Conservation (phyloP, 2,797 vertebrate genomes). For the Lemur catta region DNA sequence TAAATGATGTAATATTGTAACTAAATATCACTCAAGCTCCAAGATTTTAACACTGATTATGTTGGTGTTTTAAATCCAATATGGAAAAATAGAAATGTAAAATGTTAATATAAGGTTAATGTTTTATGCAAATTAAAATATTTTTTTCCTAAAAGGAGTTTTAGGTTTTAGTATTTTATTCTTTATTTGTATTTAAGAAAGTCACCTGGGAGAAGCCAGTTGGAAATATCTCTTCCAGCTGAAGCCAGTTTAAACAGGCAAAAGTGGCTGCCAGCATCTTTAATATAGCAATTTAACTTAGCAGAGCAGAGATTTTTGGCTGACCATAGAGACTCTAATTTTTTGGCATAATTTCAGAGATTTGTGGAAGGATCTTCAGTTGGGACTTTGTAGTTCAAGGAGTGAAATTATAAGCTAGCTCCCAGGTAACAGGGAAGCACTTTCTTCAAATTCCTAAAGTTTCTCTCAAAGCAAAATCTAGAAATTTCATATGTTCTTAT, state of each 20-base stretch:
- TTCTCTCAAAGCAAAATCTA: neutral
- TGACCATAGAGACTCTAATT: neutral
- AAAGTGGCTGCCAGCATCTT: neutral
- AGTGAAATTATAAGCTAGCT: neutral
- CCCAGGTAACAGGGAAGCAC: neutral
- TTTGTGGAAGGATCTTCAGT: neutral
- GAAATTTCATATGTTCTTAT: neutral
- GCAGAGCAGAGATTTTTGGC: neutral
- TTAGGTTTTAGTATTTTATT: neutral
- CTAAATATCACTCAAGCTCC: neutral
- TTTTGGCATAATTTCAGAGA: neutral
- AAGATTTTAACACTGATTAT: neutral
- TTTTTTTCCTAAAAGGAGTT: neutral
- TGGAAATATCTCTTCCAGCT: neutral
- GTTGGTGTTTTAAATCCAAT: neutral
- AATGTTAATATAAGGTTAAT: neutral
- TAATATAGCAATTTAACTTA: neutral
- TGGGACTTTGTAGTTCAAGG: neutral
- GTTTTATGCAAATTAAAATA: neutral
- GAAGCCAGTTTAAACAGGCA: neutral
- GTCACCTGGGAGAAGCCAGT: neutral
- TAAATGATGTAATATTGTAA: neutral
- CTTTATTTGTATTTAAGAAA: neutral
- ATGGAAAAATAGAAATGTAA: neutral
- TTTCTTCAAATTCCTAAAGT: neutral